Evolutionary conservation across 92 coral and sea anemone species (phyloP).

Genomic region (Metridium senile): DNA sequence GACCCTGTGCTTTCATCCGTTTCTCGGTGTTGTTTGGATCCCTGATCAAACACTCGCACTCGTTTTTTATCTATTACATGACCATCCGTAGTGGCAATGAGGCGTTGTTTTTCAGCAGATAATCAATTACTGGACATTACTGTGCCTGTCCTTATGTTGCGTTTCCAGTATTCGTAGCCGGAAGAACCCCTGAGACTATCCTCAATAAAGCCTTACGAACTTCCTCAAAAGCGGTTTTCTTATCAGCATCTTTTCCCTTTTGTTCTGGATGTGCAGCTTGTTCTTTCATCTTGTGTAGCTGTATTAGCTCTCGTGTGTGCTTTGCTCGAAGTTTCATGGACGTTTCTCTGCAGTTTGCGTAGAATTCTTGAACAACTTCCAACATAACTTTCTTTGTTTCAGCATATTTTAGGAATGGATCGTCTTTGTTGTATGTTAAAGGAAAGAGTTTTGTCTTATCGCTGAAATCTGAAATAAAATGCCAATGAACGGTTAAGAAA

Average conservation of each 20-base stretch:
- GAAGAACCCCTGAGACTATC: slow-evolving; percentile 2
- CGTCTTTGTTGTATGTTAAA: neutral
- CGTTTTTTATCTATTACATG: too few species aligned
- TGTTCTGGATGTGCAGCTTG: slow-evolving; percentile 46
- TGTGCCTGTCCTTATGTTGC: slow-evolving; percentile 4
- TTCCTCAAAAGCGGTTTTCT: slow-evolving; percentile 6
- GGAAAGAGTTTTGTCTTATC: slow-evolving; percentile 11
- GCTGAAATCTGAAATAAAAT: slow-evolving; percentile 53
- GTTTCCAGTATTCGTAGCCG: neutral
- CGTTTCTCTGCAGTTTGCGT: slow-evolving; percentile 52
- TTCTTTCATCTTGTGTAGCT: slow-evolving; percentile 61
- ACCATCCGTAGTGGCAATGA: too few species aligned
- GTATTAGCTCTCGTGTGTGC: slow-evolving; percentile 61
- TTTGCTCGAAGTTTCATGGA: slow-evolving; percentile 55
- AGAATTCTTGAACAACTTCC: slow-evolving; percentile 57
- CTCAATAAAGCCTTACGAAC: slow-evolving; percentile 16
- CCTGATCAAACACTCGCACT: too few species aligned
- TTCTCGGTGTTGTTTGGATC: too few species aligned
- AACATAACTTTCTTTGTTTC: slow-evolving; percentile 58
- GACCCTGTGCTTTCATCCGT: too few species aligned
- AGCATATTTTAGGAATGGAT: slow-evolving; percentile 23
- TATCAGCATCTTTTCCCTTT: neutral
- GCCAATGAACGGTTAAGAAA: neutral
- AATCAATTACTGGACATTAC: too few species aligned
- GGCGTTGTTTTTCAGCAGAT: too few species aligned